These are phyloP conservation scores for Heliocidaris tuberculata DNA, from an alignment of 35 echinoderm and acorn worm species.

Conservation along the genomic window DNA sequence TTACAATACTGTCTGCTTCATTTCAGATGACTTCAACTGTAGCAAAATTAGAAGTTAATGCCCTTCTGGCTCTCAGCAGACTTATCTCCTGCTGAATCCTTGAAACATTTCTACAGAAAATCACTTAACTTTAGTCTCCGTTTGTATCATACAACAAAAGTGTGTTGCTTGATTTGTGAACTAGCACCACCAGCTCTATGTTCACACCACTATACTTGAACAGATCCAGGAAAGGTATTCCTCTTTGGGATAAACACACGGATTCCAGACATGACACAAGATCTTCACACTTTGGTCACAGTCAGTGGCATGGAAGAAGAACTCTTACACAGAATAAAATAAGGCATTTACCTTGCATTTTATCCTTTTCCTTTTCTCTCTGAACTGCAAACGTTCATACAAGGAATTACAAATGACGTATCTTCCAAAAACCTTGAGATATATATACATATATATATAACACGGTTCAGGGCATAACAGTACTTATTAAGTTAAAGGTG, in stretches of 20 bases:
- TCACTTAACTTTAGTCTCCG: no score
- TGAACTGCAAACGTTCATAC: not conserved
- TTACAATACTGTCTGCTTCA: not conserved
- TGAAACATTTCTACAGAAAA: no score
- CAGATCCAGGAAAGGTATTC: not conserved
- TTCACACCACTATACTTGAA: no score
- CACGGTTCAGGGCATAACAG: not conserved
- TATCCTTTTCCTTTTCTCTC: not conserved
- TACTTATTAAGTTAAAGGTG: not conserved
- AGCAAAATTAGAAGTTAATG: no score
- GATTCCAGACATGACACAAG: not conserved
- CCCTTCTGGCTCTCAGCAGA: no score
- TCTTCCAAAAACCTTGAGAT: not conserved
- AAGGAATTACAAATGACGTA: not conserved
- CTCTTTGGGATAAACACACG: not conserved
- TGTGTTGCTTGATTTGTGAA: no score
- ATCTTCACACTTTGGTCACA: not conserved
- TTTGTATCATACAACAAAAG: no score
- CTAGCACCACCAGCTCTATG: no score
- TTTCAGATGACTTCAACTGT: no score
- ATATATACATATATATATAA: not conserved
- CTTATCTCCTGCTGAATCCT: no score
- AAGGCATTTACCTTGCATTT: not conserved
- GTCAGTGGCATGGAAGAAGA: not conserved
- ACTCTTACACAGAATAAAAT: not conserved